phyloP scores from a whole-genome alignment of 2,113 vertebrate species.

The Lampris incognitus region DNA sequence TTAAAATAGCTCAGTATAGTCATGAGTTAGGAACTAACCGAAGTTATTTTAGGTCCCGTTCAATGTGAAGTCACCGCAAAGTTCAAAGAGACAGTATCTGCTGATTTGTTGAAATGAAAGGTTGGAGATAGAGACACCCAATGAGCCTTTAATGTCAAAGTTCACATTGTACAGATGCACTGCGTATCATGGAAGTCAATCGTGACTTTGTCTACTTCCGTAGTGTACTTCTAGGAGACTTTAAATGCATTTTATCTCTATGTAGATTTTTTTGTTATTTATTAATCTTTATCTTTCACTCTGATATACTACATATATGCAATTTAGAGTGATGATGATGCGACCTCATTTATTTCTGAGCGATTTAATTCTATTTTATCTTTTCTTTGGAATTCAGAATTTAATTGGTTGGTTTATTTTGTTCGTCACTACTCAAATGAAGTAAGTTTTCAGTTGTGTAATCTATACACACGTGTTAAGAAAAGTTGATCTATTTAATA shows the following conservation, averaged over 20 bases:
- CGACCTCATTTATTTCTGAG: too few species aligned
- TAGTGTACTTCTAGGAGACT: conserved; percentile 29
- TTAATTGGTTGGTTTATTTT: too few species aligned
- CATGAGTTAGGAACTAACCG: conserved; percentile 31
- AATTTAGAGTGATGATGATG: too few species aligned
- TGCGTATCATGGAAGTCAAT: conserved; percentile 55
- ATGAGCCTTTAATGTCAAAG: conserved; percentile 65
- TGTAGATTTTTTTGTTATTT: background rate
- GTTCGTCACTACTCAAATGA: too few species aligned
- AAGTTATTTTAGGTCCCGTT: conserved; percentile 63
- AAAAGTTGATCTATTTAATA: too few species aligned
- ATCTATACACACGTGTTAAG: too few species aligned
- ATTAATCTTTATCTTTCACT: too few species aligned
- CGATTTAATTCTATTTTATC: too few species aligned
- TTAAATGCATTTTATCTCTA: background rate
- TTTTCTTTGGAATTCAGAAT: too few species aligned
- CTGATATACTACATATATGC: too few species aligned
- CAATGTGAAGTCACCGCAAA: conserved; percentile 46
- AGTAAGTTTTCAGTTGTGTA: too few species aligned
- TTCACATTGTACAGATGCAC: conserved; percentile 47
- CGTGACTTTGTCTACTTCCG: conserved; percentile 36
- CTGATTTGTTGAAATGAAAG: conserved; percentile 74
- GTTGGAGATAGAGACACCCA: conserved; percentile 39
- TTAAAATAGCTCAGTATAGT: conserved; percentile 26
- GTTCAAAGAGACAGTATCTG: conserved; percentile 73